Evolutionary conservation across 2,888 invertebrate species (phyloP), one percentile per base, ranked within the genome.

Genomic region (Andrena bicolor): DNA sequence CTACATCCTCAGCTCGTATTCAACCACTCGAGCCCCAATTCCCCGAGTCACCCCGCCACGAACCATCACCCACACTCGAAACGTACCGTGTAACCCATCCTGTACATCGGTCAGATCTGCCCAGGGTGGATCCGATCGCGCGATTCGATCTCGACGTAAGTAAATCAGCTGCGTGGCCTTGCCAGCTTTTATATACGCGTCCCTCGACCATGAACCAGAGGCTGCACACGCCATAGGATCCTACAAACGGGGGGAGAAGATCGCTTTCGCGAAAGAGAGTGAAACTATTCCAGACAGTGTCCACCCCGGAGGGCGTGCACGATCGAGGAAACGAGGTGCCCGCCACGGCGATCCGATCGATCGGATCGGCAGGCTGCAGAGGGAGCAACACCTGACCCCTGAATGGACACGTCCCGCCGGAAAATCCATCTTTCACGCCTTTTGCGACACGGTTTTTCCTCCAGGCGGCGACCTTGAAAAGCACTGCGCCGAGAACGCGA

Each of bases 51-150:
- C 28, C 28, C 20, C 16, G 16, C 4, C 56, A 13, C 56, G 23
- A 64, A 41, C 10, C 41, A 5, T 8, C 41, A 30, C 16, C 23
- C 48, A 48, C 35, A 20, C 5, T 13, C 13, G 26, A 77, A 78
- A 90, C 92, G 86, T 91, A 93, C 92, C 92, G 71, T 88, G 77
- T 85, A 84, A 78, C 85, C 84, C 93, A 93, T 93, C 83, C 3
- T 58, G 10, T 7, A 32, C 20, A 30, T 32, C 26, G 23, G 28
- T 6, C 10, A 20, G n/a, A 30, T 48, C 8, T 49, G 58, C 23
- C 48, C 26, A 4, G 5, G 48, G 16, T 26, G 3, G 41, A 80
- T 76, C 56, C 60, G 16, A 53, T 53, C 26, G 28, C 28, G 60
- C 63, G 32, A 61, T 80, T 51, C 51, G 66, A 77, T 70, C 71